Percentiles rank a stretch among this genome's conserved stretches.
Conservation (phyloP, 2,797 vertebrate species). For the Hipposideros larvatus region DNA sequence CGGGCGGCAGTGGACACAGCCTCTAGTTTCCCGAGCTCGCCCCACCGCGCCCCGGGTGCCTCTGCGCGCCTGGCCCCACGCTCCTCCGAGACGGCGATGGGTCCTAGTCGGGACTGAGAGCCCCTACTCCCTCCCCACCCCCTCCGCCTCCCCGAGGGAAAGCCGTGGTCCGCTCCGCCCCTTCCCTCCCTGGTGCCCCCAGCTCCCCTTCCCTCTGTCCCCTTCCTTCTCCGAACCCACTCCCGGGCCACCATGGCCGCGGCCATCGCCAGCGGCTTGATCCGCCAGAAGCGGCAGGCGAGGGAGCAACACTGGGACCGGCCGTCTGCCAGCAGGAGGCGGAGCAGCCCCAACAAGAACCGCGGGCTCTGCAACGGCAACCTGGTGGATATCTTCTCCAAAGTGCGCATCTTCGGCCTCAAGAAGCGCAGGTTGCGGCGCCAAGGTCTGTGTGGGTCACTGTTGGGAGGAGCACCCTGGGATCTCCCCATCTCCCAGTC, state of each 20-base stretch:
- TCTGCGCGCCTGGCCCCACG: constrained; percentile 42
- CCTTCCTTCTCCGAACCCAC: constrained; percentile 24
- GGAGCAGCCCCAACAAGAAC: constrained; percentile 98
- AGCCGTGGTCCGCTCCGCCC: background rate
- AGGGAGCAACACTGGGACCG: constrained; percentile 98
- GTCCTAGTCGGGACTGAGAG: constrained; percentile 82
- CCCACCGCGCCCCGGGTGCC: constrained; percentile 56
- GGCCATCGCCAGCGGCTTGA: constrained; percentile 98
- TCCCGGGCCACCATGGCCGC: constrained; percentile 92
- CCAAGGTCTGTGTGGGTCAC: constrained; percentile 94
- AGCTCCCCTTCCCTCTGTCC: constrained; percentile 5
- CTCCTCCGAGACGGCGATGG: constrained; percentile 75
- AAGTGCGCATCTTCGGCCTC: constrained; percentile 99
- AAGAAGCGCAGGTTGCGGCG: constrained; percentile 98
- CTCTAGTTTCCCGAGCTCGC: constrained; percentile 7
- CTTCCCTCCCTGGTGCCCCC: background rate
- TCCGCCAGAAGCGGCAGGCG: constrained; percentile 99
- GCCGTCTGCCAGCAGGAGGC: constrained; percentile 96
- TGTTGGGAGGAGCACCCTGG: background rate
- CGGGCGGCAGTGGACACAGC: background rate
- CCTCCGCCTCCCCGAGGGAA: background rate
- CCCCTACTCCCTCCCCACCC: background rate
- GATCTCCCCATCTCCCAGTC: background rate
- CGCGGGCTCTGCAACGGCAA: constrained; percentile 98
- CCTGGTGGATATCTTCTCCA: constrained; percentile 99